Evolutionary conservation across 2,888 invertebrate species (phyloP).

Genomic region (Andrena camellia): DNA sequence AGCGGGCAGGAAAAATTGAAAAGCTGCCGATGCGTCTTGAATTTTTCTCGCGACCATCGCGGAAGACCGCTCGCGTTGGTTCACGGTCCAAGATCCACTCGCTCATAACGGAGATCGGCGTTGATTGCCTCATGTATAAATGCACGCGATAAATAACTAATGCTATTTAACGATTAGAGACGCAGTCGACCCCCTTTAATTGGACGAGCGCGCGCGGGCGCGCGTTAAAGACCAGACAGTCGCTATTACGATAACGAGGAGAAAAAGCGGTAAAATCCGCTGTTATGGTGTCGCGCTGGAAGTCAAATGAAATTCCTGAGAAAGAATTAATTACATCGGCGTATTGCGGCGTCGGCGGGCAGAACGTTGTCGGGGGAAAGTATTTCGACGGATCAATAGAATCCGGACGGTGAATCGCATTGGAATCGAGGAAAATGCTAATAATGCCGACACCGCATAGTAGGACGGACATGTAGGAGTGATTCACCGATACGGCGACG

Average conservation of each 20-base stretch:
- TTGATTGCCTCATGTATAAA: slow-evolving; percentile 64
- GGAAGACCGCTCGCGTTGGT: not conserved
- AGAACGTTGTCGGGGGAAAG: slow-evolving; percentile 20
- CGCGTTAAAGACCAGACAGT: slow-evolving; percentile 38
- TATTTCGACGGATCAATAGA: slow-evolving; percentile 56
- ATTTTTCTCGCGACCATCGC: slow-evolving; percentile 5
- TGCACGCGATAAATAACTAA: slow-evolving; percentile 54
- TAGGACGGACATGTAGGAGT: slow-evolving; percentile 59
- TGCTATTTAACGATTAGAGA: slow-evolving; percentile 67
- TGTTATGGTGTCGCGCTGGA: slow-evolving; percentile 26
- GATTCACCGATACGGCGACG: slow-evolving; percentile 64
- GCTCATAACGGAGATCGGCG: slow-evolving; percentile 28
- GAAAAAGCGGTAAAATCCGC: slow-evolving; percentile 35
- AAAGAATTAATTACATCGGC: slow-evolving; percentile 64
- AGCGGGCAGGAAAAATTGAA: not conserved
- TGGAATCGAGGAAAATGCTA: slow-evolving; percentile 53
- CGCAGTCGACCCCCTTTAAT: slow-evolving; percentile 66
- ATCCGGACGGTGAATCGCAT: slow-evolving; percentile 52
- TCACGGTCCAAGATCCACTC: slow-evolving; percentile 10
- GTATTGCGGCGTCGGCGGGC: slow-evolving; percentile 47
- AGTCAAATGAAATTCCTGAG: slow-evolving; percentile 55
- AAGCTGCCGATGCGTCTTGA: not conserved
- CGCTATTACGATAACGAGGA: slow-evolving; percentile 37
- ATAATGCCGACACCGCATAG: slow-evolving; percentile 64
- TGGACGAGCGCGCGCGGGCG: slow-evolving; percentile 12